Base-by-base conservation (phyloP, 2,113 vertebrate species). In the Melanostigma gelatinosum region DNA sequence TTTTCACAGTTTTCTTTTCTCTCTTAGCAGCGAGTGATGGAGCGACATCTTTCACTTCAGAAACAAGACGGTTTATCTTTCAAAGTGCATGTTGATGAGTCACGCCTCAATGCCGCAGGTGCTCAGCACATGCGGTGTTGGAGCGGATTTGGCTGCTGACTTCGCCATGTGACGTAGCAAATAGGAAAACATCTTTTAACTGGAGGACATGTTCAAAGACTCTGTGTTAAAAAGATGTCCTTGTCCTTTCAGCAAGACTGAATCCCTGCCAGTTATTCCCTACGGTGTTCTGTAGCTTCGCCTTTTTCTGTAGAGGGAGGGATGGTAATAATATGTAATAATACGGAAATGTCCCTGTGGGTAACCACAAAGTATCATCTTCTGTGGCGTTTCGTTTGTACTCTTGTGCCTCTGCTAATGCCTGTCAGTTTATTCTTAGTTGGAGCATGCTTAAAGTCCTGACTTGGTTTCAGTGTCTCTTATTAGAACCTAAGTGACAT, bases 171-270 rank as follows among this genome's bases (percentile, higher is more conserved):
- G 71, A 79, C 42, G 40, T 18, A 46, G 54, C 32, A 58, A 75
- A 34, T 16, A 27, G 5, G 60, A 9, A 73, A 50, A 71, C 42
- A 40, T 36, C 52, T 52, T 68, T 67, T 29, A 55, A 20, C n/a
- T 40, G 27, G 36, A 70, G 32, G 65, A 8, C 1, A 18, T 4
- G 42, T 50, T 68, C 57, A 69, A 44, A 68, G 57, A 20, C 5
- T 52, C 11, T 10, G 2, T 34, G 12, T 75, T 13, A 42, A 24
- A 16, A 18, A 10, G 9, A 11, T 63, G 67, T 54, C 20, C 60
- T 75, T 85, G 77, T 73, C 73, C 77, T 78, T 78, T 52, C 38
- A 66, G 63, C 71, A 77, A 34, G 42, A 72, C 27, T 44, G 55
- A 74, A 44, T 58, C 61, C 22, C 38, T 57, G 73, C 38, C 71